Evolutionary conservation across 2,888 invertebrate genomes (phyloP).

Genomic region (Metacarcinus magister): DNA sequence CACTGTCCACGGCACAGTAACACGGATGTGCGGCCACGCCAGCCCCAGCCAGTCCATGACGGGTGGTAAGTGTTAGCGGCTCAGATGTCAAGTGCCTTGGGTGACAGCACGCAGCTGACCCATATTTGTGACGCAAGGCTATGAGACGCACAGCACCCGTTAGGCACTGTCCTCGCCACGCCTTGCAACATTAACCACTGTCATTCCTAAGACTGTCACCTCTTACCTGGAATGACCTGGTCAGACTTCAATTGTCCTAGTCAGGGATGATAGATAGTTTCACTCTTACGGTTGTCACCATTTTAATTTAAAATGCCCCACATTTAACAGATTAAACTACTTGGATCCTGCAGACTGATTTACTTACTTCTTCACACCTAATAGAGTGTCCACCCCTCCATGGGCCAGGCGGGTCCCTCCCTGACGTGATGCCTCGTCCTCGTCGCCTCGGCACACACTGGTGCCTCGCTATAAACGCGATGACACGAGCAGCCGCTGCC

Average conservation of each 20-base stretch:
- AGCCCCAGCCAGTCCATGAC: background rate
- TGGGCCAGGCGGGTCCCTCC: slow-evolving; percentile 18
- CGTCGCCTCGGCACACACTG: background rate
- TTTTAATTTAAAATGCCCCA: background rate
- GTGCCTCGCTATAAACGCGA: background rate
- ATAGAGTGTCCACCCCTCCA: background rate
- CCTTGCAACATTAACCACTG: background rate
- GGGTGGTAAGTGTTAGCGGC: slow-evolving; percentile 31
- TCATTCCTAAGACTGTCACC: background rate
- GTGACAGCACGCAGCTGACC: slow-evolving; percentile 53
- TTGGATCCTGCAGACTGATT: background rate
- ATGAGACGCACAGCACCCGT: background rate
- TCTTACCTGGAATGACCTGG: background rate
- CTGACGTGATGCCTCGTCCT: background rate
- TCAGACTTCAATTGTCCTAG: background rate
- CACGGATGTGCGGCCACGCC: background rate
- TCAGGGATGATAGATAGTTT: background rate
- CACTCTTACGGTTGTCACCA: background rate
- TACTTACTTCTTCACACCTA: background rate
- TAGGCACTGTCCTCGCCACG: background rate
- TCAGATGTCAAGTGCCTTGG: slow-evolving; percentile 37
- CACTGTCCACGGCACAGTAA: background rate
- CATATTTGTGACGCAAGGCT: slow-evolving; percentile 44
- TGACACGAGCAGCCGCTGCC: background rate
- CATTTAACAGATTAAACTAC: background rate